Conservation (phyloP, 2,113 vertebrate genomes). For the Pterocles gutturalis region DNA sequence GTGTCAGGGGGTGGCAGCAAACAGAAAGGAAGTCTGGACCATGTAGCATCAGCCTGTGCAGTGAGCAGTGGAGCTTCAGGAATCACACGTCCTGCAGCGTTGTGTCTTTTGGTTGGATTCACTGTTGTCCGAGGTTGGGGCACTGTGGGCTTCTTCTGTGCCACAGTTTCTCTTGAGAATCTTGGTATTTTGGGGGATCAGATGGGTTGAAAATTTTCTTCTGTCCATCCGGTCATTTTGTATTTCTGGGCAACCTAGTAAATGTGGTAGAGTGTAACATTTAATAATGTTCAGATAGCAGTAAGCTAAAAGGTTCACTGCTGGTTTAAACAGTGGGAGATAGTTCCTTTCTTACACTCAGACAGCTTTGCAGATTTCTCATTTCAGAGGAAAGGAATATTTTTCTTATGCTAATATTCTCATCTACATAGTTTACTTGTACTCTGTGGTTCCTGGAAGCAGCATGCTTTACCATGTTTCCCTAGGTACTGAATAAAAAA, state of each 20-base stretch:
- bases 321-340: background rate
- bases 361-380: background rate
- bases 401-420: conserved; percentile 11
- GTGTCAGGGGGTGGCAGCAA: background rate
- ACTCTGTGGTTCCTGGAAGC: background rate
- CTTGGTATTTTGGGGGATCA: background rate
- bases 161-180: background rate
- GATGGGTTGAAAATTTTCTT: background rate
- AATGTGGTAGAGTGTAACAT: background rate
- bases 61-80: background rate
- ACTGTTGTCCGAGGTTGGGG: background rate
- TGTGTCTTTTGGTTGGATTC: background rate
- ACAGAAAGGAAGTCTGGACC: background rate
- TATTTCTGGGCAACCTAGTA: background rate
- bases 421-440: background rate
- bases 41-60: background rate
- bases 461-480: background rate
- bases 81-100: background rate
- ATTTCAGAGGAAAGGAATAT: background rate
- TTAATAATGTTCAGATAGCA: background rate
- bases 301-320: background rate
- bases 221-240: background rate
- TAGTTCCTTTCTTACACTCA: background rate
- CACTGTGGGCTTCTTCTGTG: background rate
- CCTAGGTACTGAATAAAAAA: background rate